phyloP scores from a whole-genome alignment of 2,113 vertebrate species.

The Siniperca chuatsi region DNA sequence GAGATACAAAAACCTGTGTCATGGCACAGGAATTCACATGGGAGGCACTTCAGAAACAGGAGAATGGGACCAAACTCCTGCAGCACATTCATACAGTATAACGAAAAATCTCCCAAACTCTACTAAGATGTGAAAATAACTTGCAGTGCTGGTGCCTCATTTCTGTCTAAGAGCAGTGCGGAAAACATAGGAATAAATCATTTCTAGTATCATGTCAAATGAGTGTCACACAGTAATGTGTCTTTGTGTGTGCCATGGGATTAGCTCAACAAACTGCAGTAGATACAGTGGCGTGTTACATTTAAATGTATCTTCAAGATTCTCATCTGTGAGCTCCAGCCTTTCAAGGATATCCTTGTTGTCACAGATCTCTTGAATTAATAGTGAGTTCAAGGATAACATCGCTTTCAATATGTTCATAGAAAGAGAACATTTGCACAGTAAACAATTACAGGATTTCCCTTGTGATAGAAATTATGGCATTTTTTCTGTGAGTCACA shows the following conservation, averaged over 20 bases:
- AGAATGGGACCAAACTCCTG: constrained; percentile 54
- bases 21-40: constrained; percentile 57
- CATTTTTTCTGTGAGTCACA: constrained; percentile 15
- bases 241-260: constrained; percentile 31
- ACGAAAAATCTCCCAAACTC: constrained; percentile 40
- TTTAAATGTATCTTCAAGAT: constrained; percentile 34
- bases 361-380: constrained; percentile 15
- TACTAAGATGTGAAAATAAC: constrained; percentile 55
- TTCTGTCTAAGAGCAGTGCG: constrained; percentile 23
- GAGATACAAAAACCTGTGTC: constrained; percentile 63
- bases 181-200: constrained; percentile 43
- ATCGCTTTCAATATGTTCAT: constrained; percentile 10
- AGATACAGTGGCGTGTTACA: constrained; percentile 23
- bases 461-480: not conserved
- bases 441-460: constrained; percentile 4
- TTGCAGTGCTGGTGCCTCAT: constrained; percentile 53
- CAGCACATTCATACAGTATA: constrained; percentile 53
- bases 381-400: constrained; percentile 14
- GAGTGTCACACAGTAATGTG: constrained; percentile 17
- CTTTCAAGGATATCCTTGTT: constrained; percentile 1
- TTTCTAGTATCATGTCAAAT: constrained; percentile 9
- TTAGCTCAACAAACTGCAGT: constrained; percentile 53
- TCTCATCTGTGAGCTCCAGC: not conserved
- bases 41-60: constrained; percentile 61
- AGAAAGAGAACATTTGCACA: constrained; percentile 24